These are phyloP conservation scores for Oligia strigilis DNA, from an alignment of 2,888 invertebrate genomes.

Conservation along the genomic window DNA sequence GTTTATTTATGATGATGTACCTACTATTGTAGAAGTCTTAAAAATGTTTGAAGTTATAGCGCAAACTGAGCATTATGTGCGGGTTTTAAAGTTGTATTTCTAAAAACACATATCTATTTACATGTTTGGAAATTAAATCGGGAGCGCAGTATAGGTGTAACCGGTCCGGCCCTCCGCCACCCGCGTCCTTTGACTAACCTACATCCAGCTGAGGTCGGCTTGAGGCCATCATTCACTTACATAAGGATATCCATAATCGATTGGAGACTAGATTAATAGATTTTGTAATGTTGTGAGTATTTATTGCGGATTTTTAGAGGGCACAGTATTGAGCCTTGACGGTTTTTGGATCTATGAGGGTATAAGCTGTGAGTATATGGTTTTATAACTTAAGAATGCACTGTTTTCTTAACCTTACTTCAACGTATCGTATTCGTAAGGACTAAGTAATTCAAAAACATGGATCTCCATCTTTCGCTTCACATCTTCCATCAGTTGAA, in stretches of 20 bases:
- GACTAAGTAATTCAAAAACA: background rate
- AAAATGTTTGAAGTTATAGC: background rate
- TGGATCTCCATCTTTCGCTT: background rate
- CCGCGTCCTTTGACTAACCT: conserved; percentile 77
- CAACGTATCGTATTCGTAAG: background rate
- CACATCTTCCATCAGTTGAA: background rate
- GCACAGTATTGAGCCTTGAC: conserved; percentile 11
- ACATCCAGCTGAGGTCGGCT: conserved; percentile 68
- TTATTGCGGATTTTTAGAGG: conserved; percentile 5
- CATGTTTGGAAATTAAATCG: conserved; percentile 1
- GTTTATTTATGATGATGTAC: background rate
- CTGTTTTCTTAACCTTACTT: background rate
- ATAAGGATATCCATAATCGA: conserved; percentile 52
- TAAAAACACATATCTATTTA: background rate
- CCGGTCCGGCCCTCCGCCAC: conserved; percentile 54
- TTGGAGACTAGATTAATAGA: conserved; percentile 12
- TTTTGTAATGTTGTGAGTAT: background rate
- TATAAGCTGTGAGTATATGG: background rate
- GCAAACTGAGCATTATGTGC: background rate
- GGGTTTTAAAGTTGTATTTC: background rate
- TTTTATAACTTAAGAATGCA: background rate
- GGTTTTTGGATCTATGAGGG: background rate
- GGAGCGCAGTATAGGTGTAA: conserved; percentile 20
- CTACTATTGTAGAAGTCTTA: background rate
- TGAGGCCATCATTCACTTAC: conserved; percentile 63